Evolutionary conservation across 2,113 vertebrate genomes (phyloP).

Genomic region (Myotis yumanensis): DNA sequence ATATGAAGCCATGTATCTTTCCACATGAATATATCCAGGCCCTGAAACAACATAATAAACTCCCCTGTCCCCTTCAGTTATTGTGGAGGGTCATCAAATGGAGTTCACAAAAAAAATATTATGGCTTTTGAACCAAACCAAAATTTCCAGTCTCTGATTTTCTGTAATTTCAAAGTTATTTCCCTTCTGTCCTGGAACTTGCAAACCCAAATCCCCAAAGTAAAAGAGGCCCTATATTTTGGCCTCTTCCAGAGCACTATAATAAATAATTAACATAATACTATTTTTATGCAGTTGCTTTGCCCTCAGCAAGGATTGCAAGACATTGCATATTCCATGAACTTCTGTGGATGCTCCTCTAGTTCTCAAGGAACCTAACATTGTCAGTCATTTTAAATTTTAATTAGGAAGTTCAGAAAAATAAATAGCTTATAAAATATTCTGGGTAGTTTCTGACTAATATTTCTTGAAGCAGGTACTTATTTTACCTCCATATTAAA

Average conservation of each 20-base stretch:
- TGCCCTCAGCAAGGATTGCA: slow-evolving; percentile 45
- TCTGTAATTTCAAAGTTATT: slow-evolving; percentile 61
- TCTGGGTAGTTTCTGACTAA: slow-evolving; percentile 55
- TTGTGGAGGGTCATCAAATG: slow-evolving; percentile 70
- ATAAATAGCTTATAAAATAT: slow-evolving; percentile 56
- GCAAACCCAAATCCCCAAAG: slow-evolving; percentile 73
- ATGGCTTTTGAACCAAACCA: slow-evolving; percentile 74
- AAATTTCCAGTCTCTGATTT: slow-evolving; percentile 67
- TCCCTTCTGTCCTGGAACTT: slow-evolving; percentile 73
- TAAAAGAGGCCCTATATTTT: slow-evolving; percentile 44
- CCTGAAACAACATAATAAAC: slow-evolving; percentile 74
- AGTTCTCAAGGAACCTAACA: slow-evolving; percentile 51
- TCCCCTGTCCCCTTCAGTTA: slow-evolving; percentile 28
- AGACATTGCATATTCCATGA: slow-evolving; percentile 20
- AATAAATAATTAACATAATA: slow-evolving; percentile 73
- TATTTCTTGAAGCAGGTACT: slow-evolving; percentile 51
- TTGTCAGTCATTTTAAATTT: slow-evolving; percentile 69
- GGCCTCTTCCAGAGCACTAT: slow-evolving; percentile 21
- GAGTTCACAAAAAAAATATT: slow-evolving; percentile 63
- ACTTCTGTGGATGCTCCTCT: slow-evolving; percentile 3
- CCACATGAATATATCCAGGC: slow-evolving; percentile 73
- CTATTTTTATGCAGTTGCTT: slow-evolving; percentile 59
- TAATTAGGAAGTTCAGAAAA: slow-evolving; percentile 66
- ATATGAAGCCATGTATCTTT: slow-evolving; percentile 78
- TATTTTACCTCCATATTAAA: slow-evolving; percentile 45